A percentile compares a stretch with the other conserved stretches of the same genome.
phyloP scores from a whole-genome alignment of 2,888 invertebrate genomes.

The Morpho achilles region DNA sequence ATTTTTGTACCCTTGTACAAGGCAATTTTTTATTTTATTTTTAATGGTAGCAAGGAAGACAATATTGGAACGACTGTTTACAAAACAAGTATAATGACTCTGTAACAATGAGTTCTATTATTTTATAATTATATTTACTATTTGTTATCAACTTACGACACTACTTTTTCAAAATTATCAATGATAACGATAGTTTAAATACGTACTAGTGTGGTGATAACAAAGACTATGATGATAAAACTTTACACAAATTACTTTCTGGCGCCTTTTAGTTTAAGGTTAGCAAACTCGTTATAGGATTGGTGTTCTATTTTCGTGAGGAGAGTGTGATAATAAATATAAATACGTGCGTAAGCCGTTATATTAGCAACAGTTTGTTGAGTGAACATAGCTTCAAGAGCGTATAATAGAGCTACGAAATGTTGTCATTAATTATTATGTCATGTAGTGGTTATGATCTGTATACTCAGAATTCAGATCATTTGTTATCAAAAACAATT shows the following conservation, averaged over 20 bases:
- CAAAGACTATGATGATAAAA: not conserved
- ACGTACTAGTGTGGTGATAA: not conserved
- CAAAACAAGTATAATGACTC: no score
- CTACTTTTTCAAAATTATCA: not conserved
- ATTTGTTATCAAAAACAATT: no score
- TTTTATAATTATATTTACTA: constrained; percentile 7
- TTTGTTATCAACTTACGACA: not conserved
- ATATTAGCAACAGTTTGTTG: constrained; percentile 27
- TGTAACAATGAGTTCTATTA: no score
- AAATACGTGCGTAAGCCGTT: constrained; percentile 4
- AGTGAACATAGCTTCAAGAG: constrained; percentile 39
- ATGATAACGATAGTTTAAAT: not conserved
- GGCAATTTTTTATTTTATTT: no score
- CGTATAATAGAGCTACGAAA: constrained; percentile 20
- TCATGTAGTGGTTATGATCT: constrained; percentile 41
- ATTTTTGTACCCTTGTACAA: no score
- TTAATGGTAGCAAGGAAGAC: no score
- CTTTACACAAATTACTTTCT: not conserved
- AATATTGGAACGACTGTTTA: no score
- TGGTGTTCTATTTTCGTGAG: not conserved
- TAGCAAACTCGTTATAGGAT: constrained; percentile 3
- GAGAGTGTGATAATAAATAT: constrained; percentile 5
- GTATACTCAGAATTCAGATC: no score
- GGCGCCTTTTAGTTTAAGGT: constrained; percentile 12
- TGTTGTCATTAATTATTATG: constrained; percentile 47